Evolutionary conservation across 2,797 vertebrate genomes (phyloP), one percentile per base, ranked within the genome.

Genomic region (Anguilla megastoma): DNA sequence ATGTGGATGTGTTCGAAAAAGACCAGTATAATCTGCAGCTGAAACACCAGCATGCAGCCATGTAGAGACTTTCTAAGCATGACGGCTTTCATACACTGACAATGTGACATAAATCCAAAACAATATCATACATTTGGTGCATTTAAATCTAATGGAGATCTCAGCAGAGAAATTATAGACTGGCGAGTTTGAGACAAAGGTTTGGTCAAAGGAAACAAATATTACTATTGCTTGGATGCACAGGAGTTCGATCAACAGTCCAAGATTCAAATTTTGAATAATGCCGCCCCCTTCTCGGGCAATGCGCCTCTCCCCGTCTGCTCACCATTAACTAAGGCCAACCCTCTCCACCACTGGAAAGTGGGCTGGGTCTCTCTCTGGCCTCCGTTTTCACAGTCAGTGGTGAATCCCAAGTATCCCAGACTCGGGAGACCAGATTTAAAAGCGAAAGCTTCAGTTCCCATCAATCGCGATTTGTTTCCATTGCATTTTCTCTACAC

Each of bases 301-400:
- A 85, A 50, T 14, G 6, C 76, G 86, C 84, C 87, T 33, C 33
- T 83, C 45, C 58, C 50, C 60, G 27, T 27, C 3, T 36, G 24
- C 14, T 85, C 18, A 56, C 27, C 83, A 74, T 85, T 58, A 56
- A 74, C 83, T 41, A 36, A 88, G n/a, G 33, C 50, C 10, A 45
- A 18, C 18, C 60, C 48, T 41, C 36, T 5, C 58, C 45, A 86
- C 56, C 80, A n/a, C 58, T 52, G 74, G 27, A 86, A 86, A 88
- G 74, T 58, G 88, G 88, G 88, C 71, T 86, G 88, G 88, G 88
- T 86, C 85, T 58, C 27, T 82, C 76, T 56, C n/a, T 85, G 54
- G 10, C 24, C 52, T 30, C 36, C 54, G 85, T 56, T 85, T 87
- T 45, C 56, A 74, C 60, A 86, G 54, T 74, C 41, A 45, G 41